Base-by-base conservation (phyloP, 2,797 vertebrate genomes). In the Sebastes cheni region DNA sequence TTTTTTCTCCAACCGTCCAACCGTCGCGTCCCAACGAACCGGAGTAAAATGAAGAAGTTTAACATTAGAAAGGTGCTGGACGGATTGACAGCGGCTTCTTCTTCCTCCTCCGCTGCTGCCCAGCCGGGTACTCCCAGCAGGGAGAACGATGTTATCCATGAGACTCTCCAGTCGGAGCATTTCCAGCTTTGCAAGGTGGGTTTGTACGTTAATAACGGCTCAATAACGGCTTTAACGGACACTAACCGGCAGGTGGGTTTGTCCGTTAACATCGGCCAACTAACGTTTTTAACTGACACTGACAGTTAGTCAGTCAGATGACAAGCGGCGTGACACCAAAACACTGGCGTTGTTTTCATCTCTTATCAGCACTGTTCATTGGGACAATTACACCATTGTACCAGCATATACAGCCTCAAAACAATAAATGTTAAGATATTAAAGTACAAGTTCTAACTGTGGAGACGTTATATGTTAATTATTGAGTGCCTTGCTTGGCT, bases 101-200 rank as follows among this genome's bases (percentile, higher is more conserved):
- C 85, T 82, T 98, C 97, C 50, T 94, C 97, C 72, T 85, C 92
- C 27, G 32, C 91, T 69, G 88, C 97, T 56, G 88, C 95, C 64
- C 97, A 96, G 79, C 77, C 95, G 10, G 98, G 96, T 27, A 89
- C 88, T 85, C 73, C 80, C 87, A 95, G 95, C 87, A 95, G 95
- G 86, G 98, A 99, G 83, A 97, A 95, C 87, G 98, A 99, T 67
- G 88, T 86, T 9, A 95, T 99, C 91, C 97, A 94, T 88, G 98
- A 99, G 96, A 98, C 95, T 50, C 97, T 99, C 87, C 98, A 98
- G 95, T 97, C 98, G 72, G 98, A 99, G 87, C 97, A 99, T 95
- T 99, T 99, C 59, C 98, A 99, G 97, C 98, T 99, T 71, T 99
- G 98, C 95, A 99, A 99, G 98, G 98, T 99, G 96, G 96, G 97